phyloP scores from a whole-genome alignment of 1,140 invertebrate species.

The Batillaria attramentaria region DNA sequence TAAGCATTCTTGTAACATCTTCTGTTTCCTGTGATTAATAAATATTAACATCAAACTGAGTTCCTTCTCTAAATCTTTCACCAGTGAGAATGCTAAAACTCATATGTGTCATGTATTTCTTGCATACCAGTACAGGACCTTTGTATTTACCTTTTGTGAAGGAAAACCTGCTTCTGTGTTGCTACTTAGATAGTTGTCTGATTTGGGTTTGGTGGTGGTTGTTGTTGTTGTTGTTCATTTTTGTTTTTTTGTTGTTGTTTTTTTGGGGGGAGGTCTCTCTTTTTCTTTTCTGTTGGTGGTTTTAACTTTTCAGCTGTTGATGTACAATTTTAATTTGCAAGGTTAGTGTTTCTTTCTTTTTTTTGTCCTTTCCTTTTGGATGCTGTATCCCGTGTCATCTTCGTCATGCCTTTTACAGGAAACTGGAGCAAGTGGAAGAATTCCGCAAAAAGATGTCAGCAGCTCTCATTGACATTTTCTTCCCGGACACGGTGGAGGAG shows the following conservation, averaged over 20 bases:
- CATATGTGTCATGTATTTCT: background rate
- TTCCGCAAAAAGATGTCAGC: conserved; percentile 43
- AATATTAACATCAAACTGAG: background rate
- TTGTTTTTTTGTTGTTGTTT: background rate
- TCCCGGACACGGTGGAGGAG: conserved; percentile 52
- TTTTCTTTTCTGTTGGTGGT: background rate
- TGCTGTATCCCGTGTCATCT: too few relatives aligned
- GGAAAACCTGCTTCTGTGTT: too few relatives aligned
- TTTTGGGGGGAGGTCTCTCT: background rate
- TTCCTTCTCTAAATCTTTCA: background rate
- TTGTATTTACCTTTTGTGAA: too few relatives aligned
- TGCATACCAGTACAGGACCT: too few relatives aligned
- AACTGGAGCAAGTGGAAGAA: conserved; percentile 48
- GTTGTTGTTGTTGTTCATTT: too few relatives aligned
- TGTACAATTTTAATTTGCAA: background rate
- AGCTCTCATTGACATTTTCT: conserved; percentile 51
- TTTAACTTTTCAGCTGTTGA: background rate
- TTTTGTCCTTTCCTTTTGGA: background rate
- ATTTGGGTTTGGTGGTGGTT: too few relatives aligned
- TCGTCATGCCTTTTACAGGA: too few relatives aligned
- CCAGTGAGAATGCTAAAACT: background rate
- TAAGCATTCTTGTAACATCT: conserved; percentile 28
- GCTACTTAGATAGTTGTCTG: too few relatives aligned
- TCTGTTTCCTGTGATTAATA: background rate
- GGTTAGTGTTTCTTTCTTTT: background rate